A percentile compares a stretch with the other conserved stretches of the same genome.
Evolutionary conservation across 2,113 vertebrate genomes (phyloP).

Genomic region (Panthera uncia): DNA sequence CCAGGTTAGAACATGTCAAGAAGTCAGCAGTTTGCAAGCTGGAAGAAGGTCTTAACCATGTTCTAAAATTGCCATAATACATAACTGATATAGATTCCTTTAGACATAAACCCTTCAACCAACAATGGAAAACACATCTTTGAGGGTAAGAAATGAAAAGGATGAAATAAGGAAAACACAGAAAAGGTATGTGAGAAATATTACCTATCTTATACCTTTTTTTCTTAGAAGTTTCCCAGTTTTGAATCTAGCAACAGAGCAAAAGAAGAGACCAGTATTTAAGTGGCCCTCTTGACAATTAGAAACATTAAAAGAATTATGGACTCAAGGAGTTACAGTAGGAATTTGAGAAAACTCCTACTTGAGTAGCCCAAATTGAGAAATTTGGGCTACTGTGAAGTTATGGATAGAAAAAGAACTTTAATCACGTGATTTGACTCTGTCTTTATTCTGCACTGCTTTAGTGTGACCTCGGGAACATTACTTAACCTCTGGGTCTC

Average conservation of each 20-base stretch:
- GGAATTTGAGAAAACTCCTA: constrained; percentile 29
- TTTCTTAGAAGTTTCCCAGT: not conserved
- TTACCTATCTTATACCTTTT: not conserved
- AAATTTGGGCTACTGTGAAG: constrained; percentile 37
- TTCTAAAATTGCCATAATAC: constrained; percentile 10
- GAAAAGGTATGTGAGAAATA: not conserved
- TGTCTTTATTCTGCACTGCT: not conserved
- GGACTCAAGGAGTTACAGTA: constrained; percentile 5
- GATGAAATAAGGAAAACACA: not conserved
- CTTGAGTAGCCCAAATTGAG: not conserved
- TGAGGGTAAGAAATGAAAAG: constrained; percentile 14
- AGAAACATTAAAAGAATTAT: constrained; percentile 43
- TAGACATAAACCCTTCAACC: not conserved
- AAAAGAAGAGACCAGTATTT: constrained; percentile 29
- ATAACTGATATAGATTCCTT: not conserved
- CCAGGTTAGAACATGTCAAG: not conserved
- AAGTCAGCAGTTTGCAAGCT: not conserved
- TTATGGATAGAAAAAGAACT: constrained; percentile 46
- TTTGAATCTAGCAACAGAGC: constrained; percentile 13
- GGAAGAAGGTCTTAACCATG: not conserved
- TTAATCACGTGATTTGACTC: constrained; percentile 45
- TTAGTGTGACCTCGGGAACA: not conserved
- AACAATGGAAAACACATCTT: not conserved
- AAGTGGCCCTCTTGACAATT: not conserved
- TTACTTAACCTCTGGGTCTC: constrained; percentile 51